A percentile compares a stretch with the other conserved stretches of the same genome.
phyloP scores from a whole-genome alignment of 2,797 vertebrate species.

The Sebastolobus alascanus region DNA sequence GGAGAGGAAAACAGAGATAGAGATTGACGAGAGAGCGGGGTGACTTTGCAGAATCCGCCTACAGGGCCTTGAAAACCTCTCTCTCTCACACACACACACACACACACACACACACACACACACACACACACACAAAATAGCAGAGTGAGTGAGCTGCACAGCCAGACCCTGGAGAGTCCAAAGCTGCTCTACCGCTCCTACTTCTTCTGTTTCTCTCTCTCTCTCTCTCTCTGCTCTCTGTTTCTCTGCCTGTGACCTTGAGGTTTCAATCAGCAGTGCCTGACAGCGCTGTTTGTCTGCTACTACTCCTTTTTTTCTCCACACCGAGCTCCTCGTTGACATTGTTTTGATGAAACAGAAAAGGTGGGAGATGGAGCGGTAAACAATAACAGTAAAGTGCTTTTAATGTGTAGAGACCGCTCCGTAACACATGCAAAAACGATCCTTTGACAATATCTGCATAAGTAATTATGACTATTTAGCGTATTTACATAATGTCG shows the following conservation, averaged over 20 bases:
- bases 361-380: conserved; percentile 2
- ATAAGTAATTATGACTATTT: conserved; percentile 2
- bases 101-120: conserved; percentile 16
- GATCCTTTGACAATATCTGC: conserved; percentile 13
- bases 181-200: conserved; percentile 49
- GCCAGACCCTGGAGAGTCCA: conserved; percentile 72
- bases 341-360: conserved; percentile 56
- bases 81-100: conserved; percentile 42
- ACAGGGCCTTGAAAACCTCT: conserved; percentile 75
- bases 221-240: conserved; percentile 32
- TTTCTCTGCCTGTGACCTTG: conserved; percentile 80
- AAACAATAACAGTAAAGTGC: background rate
- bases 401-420: conserved; percentile 15
- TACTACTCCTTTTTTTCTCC: conserved; percentile 35
- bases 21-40: conserved; percentile 67
- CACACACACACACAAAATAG: conserved; percentile 14
- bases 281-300: conserved; percentile 76
- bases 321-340: conserved; percentile 64
- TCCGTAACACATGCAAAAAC: background rate
- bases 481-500: background rate
- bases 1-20: conserved; percentile 38
- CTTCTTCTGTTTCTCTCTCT: conserved; percentile 36
- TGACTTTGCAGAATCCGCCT: conserved; percentile 77
- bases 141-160: conserved; percentile 61
- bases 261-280: conserved; percentile 83